A percentile compares a stretch with the other conserved stretches of the same genome.
Conservation (phyloP, 2,113 vertebrate species). For the Oncorhynchus gorbuscha region DNA sequence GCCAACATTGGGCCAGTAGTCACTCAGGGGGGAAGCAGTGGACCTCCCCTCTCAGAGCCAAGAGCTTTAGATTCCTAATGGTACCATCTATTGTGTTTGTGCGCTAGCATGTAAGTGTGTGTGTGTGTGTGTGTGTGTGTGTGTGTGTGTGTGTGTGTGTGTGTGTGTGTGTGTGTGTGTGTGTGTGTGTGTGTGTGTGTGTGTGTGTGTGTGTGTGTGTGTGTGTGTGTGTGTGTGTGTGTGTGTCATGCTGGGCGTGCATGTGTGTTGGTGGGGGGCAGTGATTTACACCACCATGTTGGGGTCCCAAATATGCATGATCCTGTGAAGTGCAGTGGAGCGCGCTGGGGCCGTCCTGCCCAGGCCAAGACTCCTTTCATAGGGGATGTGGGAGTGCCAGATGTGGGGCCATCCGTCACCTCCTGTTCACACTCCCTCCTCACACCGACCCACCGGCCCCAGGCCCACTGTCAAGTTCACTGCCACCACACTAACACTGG, state of each 20-base stretch:
- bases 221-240: not conserved
- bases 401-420: conserved; percentile 70
- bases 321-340: conserved; percentile 66
- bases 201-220: conserved; percentile 22
- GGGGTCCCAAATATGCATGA: conserved; percentile 46
- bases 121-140: conserved; percentile 11
- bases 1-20: not conserved
- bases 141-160: not conserved
- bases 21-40: not conserved
- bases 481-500: not conserved
- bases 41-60: not conserved
- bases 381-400: conserved; percentile 67
- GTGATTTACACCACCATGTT: conserved; percentile 62
- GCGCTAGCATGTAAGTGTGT: too few species aligned
- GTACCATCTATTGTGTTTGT: not conserved
- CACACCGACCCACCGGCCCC: not conserved
- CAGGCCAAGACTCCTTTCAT: conserved; percentile 64
- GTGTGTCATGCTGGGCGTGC: conserved; percentile 5
- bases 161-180: conserved; percentile 6
- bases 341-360: conserved; percentile 55
- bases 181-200: conserved; percentile 28
- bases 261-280: conserved; percentile 21
- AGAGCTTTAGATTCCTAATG: not conserved
- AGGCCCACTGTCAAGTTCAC: conserved; percentile 52
- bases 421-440: conserved; percentile 12